Evolutionary conservation across 2,797 vertebrate genomes (phyloP).

Genomic region (Moxostoma hubbsi): DNA sequence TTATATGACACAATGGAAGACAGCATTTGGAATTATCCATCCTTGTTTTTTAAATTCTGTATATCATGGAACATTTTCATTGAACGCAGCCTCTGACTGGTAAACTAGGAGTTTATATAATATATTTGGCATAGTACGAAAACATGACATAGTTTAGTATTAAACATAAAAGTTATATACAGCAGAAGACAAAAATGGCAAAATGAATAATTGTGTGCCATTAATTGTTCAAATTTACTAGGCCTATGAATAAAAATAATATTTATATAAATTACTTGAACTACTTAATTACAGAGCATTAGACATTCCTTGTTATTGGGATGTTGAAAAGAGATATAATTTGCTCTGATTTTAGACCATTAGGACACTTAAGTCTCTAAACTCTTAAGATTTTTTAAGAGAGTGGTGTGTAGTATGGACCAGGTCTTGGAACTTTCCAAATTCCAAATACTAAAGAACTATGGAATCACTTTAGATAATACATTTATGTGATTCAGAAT

Average conservation of each 20-base stretch:
- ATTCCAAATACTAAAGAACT: background rate
- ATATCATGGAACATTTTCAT: too few species aligned
- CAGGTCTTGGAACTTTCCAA: background rate
- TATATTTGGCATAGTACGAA: background rate
- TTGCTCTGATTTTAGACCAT: constrained; percentile 19
- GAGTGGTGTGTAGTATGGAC: constrained; percentile 7
- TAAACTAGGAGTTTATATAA: background rate
- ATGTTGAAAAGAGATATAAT: background rate
- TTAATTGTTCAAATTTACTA: background rate
- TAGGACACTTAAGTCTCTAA: constrained; percentile 3
- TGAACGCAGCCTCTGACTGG: background rate
- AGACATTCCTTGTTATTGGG: constrained; percentile 16
- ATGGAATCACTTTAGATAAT: too few species aligned
- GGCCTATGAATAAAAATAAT: too few species aligned
- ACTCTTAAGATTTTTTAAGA: constrained; percentile 28
- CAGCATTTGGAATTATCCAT: too few species aligned
- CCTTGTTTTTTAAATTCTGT: too few species aligned
- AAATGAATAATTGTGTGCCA: constrained; percentile 1
- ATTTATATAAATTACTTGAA: too few species aligned
- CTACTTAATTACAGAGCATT: constrained; percentile 9
- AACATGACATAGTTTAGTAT: too few species aligned
- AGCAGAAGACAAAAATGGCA: background rate
- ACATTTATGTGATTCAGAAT: too few species aligned
- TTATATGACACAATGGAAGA: too few species aligned
- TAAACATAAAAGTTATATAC: background rate